These are phyloP conservation scores for Bombycilla garrulus DNA, from an alignment of 2,113 vertebrate genomes.

Conservation along the genomic window DNA sequence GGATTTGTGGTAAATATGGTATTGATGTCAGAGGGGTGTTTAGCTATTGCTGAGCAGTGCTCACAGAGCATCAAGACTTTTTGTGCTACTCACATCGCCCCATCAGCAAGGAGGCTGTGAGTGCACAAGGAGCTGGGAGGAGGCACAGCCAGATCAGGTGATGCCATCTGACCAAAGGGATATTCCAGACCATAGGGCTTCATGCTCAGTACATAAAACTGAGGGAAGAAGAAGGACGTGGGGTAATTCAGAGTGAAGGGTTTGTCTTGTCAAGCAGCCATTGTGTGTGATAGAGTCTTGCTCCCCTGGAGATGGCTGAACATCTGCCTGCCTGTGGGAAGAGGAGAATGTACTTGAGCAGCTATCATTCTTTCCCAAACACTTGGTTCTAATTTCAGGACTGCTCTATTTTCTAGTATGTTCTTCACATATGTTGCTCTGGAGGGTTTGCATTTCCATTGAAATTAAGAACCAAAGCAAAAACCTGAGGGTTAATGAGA, in stretches of 20 bases:
- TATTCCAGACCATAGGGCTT: neutral
- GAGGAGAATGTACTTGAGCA: neutral
- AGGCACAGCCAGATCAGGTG: neutral
- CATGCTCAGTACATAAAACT: neutral
- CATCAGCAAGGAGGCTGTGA: accelerated
- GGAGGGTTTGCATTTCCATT: neutral
- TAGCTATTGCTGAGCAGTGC: neutral
- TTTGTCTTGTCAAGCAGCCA: neutral
- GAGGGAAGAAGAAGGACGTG: neutral
- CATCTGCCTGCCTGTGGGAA: neutral
- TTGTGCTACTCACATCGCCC: accelerated
- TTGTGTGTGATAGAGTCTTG: neutral
- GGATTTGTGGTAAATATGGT: neutral
- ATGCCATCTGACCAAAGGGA: neutral
- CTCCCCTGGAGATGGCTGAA: neutral
- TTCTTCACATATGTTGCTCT: neutral
- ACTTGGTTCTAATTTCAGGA: neutral
- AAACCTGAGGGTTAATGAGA: neutral
- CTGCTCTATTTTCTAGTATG: neutral
- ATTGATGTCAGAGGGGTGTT: neutral
- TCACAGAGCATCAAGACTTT: accelerated
- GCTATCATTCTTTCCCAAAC: neutral
- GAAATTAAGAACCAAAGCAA: neutral
- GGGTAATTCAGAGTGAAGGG: neutral
- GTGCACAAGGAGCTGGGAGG: neutral